phyloP scores from a whole-genome alignment of 2,113 vertebrate species.

The Phocoena phocoena region DNA sequence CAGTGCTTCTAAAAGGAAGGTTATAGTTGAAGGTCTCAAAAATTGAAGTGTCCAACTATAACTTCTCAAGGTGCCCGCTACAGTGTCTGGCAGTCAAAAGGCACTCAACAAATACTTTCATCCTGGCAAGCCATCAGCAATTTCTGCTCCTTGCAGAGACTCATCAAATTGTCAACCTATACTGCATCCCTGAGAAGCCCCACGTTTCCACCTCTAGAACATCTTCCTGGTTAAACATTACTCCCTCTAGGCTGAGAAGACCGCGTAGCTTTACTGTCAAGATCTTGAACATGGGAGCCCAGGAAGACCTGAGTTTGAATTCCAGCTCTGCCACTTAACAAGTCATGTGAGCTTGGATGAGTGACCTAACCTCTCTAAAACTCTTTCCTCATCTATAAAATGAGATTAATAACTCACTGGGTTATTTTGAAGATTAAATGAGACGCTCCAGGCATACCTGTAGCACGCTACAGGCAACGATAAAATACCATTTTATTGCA shows the following conservation, averaged over 20 bases:
- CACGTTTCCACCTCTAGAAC: not conserved
- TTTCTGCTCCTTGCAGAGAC: not conserved
- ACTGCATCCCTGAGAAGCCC: accelerated
- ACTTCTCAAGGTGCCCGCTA: not conserved
- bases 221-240: not conserved
- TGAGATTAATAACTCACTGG: not conserved
- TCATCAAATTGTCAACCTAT: not conserved
- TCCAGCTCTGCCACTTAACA: not conserved
- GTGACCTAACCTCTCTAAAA: not conserved
- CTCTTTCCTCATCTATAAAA: not conserved
- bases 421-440: not conserved
- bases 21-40: not conserved
- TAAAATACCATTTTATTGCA: not conserved
- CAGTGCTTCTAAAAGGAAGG: not conserved
- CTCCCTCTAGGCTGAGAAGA: not conserved
- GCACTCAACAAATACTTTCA: not conserved
- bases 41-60: not conserved
- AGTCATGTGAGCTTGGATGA: not conserved
- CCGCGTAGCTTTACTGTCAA: not conserved
- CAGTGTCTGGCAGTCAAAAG: not conserved
- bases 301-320: not conserved
- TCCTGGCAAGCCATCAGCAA: not conserved
- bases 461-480: too few relatives aligned
- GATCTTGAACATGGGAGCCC: not conserved
- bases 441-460: not conserved